Percentiles rank a stretch among this genome's conserved stretches.
Evolutionary conservation across 2,113 vertebrate species (phyloP).

Genomic region (Channa maculata): DNA sequence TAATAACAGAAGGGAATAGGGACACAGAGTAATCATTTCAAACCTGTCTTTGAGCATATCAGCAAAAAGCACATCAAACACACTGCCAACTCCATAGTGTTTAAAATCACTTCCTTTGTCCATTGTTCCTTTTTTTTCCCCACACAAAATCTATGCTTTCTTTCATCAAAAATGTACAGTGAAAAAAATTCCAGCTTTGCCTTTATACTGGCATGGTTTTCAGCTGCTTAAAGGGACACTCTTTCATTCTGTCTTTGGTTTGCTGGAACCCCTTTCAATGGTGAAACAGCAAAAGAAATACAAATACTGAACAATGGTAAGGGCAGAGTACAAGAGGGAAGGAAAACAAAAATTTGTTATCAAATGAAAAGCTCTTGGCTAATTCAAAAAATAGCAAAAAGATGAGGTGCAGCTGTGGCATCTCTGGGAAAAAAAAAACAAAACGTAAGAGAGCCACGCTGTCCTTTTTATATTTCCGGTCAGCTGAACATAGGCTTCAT

Average conservation of each 20-base stretch:
- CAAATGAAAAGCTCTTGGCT: slow-evolving; percentile 71
- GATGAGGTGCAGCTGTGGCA: slow-evolving; percentile 71
- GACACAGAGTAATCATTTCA: slow-evolving; percentile 68
- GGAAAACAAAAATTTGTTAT: slow-evolving; percentile 46
- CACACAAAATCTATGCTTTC: slow-evolving; percentile 38
- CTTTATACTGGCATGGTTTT: slow-evolving; percentile 72
- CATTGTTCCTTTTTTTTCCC: slow-evolving; percentile 18
- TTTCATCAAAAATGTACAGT: slow-evolving; percentile 64
- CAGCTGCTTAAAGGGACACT: slow-evolving; percentile 81
- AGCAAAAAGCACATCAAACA: slow-evolving; percentile 67
- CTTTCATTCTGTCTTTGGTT: slow-evolving; percentile 84
- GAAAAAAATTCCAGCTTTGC: slow-evolving; percentile 59
- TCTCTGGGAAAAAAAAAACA: slow-evolving; percentile 45
- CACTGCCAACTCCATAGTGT: slow-evolving; percentile 55
- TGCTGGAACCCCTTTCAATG: slow-evolving; percentile 75
- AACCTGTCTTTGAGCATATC: slow-evolving; percentile 64
- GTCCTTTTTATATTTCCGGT: slow-evolving; percentile 68
- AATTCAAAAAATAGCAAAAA: slow-evolving; percentile 76
- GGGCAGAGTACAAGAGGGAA: slow-evolving; percentile 67
- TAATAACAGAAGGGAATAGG: slow-evolving; percentile 73
- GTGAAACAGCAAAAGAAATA: slow-evolving; percentile 59
- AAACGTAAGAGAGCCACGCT: slow-evolving; percentile 68
- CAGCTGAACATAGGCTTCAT: slow-evolving; percentile 78
- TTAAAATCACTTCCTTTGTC: slow-evolving; percentile 60
- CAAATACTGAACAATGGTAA: slow-evolving; percentile 70